Base-by-base conservation (phyloP, 2,113 vertebrate species). In the Epinephelus fuscoguttatus region DNA sequence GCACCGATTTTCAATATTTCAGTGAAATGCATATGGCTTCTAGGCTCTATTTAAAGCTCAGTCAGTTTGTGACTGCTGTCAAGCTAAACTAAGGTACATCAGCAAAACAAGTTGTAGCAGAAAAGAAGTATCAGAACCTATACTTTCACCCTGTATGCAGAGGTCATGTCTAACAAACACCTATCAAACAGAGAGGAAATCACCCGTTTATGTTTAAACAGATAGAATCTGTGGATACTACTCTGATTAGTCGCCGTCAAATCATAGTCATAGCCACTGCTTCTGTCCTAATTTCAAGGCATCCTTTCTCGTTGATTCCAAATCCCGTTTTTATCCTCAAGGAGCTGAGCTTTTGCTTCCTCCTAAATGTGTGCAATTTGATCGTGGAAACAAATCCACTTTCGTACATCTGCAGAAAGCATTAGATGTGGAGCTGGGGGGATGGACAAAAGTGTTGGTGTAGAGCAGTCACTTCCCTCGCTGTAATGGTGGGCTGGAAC, bases 401-500 rank as follows among this genome's bases (percentile, higher is more conserved):
- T 75, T 70, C 23, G 19, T 84, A 80, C 88, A 91, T 85, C 94
- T 95, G 95, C 77, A 83, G 89, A 94, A 93, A 72, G 80, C 90
- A 95, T 95, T 87, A 90, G 66, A 73, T 78, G 55, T 33, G 72
- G 23, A 8, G 33, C 33, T 37, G 42, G 60, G 69, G 3, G 42
- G 42, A 45, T 45, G 10, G 53, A 71, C 71, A 56, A 64, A 82
- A 64, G 60, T 75, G 82, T 81, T 84, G 90, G 84, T 78, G 82
- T 74, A 82, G 84, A 91, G 84, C 81, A 82, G 73, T 85, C 78
- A 84, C 82, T 87, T 92, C 83, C 45, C 74, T 15, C 19, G 82
- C 62, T 80, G 81, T 89, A 79, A 89, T 90, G 73, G 85, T 81
- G 82, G 80, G 73, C 52, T 91, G 85, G 82, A 78, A 85, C 85